Evolutionary conservation across 2,113 vertebrate species (phyloP), one percentile per base, ranked within the genome.

Genomic region (Sapajus apella): DNA sequence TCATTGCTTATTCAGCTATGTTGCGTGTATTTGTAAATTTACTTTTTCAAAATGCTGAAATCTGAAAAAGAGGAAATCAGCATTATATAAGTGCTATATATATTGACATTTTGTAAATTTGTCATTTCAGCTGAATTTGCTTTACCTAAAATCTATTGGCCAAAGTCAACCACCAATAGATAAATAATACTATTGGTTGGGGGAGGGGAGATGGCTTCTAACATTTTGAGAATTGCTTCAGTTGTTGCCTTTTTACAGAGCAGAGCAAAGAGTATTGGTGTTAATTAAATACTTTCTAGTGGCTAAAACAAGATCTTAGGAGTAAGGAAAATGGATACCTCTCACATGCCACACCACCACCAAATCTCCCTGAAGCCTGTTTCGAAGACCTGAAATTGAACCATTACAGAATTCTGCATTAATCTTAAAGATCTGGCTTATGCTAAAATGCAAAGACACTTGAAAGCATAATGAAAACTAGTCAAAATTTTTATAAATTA

Each of bases 31-130:
- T 94, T 96, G 8, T 91, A 93, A 84, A 70, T 89, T 87, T 90
- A 89, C 30, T 83, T 89, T 96, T 96, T 77, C 37, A 87, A 20
- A 95, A 93, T 91, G 76, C 55, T 55, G 52, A 94, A 95, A 94
- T 94, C 35, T 81, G 47, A 17, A 79, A 68, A 87, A 82, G 77
- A 56, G 18, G 55, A 86, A 87, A 73, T 82, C 47, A 91, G 14
- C 84, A 96, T 94, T 82, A 79, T 12, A 47, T 61, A 96, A 85
- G 23, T 84, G 79, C 35, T 73, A n/a, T 94, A 35, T 43, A 35
- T 86, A 80, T 76, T 12, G 55, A 89, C 14, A 89, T 43, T 86
- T 91, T 84, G 4, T 68, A 85, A 93, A 66, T 92, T 58, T 77
- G 3, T 77, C 96, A 72, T 93, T 87, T 97, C 55, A 86, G 45